Percentiles rank a stretch among this genome's conserved stretches.
Conservation (phyloP, 2,888 invertebrate genomes). For the Dryadula phaetusa region DNA sequence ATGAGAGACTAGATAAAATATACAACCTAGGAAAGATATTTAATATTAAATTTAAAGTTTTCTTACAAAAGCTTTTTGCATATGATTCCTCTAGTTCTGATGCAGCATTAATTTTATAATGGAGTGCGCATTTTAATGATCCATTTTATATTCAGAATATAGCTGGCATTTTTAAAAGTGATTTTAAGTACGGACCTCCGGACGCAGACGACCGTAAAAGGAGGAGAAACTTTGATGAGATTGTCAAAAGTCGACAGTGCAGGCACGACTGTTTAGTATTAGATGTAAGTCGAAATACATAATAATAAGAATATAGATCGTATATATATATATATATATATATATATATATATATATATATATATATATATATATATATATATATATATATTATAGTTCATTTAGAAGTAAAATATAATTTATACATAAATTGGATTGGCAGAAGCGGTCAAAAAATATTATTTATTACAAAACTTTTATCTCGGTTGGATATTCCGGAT, state of each 20-base stretch:
- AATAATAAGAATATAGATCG: too few species aligned
- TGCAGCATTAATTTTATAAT: background rate
- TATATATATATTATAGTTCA: too few species aligned
- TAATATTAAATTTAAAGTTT: background rate
- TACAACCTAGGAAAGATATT: too few species aligned
- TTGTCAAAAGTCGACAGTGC: conserved; percentile 58
- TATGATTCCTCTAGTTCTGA: background rate
- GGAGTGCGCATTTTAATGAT: conserved; percentile 12
- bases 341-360: too few species aligned
- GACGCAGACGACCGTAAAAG: conserved; percentile 59
- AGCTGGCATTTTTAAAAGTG: conserved; percentile 56
- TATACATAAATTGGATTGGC: too few species aligned
- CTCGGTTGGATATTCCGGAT: too few species aligned
- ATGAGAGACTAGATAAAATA: too few species aligned
- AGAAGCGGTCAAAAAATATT: too few species aligned
- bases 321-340: too few species aligned
- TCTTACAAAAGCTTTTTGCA: conserved; percentile 2
- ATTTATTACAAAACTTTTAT: too few species aligned
- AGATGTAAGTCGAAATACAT: conserved; percentile 60
- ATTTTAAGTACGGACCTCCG: conserved; percentile 63
- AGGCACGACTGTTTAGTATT: conserved; percentile 61
- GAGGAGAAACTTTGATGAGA: conserved; percentile 58
- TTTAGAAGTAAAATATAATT: too few species aligned
- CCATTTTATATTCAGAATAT: conserved; percentile 57
- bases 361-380: too few species aligned